These are phyloP conservation scores for Laspeyria flexula DNA, from an alignment of 2,888 invertebrate species.

Conservation along the genomic window DNA sequence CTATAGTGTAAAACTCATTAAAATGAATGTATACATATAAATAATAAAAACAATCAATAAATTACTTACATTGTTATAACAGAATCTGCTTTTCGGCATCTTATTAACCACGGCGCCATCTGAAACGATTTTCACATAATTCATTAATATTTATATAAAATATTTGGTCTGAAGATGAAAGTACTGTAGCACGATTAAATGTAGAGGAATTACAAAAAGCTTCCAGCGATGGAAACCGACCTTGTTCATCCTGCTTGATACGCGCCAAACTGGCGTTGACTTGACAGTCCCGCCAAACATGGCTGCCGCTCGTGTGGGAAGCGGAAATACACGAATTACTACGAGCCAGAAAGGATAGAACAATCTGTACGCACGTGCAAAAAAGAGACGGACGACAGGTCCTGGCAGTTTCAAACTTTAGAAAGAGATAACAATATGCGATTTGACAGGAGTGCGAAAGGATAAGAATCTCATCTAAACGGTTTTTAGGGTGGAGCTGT, in stretches of 20 bases:
- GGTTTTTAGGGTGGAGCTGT: constrained; percentile 86
- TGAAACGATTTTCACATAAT: constrained; percentile 55
- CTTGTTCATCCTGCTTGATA: constrained; percentile 74
- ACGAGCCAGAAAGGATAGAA: constrained; percentile 81
- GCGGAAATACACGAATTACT: constrained; percentile 83
- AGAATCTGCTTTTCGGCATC: constrained; percentile 1
- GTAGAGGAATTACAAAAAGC: constrained; percentile 52
- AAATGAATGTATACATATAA: constrained; percentile 16
- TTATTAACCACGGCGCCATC: constrained; percentile 37
- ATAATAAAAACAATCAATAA: constrained; percentile 23
- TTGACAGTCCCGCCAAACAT: constrained; percentile 85
- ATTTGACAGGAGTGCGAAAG: constrained; percentile 75
- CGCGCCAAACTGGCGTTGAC: constrained; percentile 84
- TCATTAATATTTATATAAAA: constrained; percentile 37
- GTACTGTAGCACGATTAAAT: constrained; percentile 36
- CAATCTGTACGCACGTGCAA: constrained; percentile 69
- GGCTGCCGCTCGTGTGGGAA: constrained; percentile 82
- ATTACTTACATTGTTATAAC: constrained; percentile 32
- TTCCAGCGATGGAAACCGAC: constrained; percentile 69
- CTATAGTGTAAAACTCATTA: constrained; percentile 24
- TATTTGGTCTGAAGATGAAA: constrained; percentile 33
- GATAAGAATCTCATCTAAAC: constrained; percentile 76
- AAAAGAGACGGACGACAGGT: constrained; percentile 79
- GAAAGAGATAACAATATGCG: constrained; percentile 74
- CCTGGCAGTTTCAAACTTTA: constrained; percentile 73